Evolutionary conservation across 1,140 invertebrate genomes (phyloP).

Genomic region (Lethocerus indicus): DNA sequence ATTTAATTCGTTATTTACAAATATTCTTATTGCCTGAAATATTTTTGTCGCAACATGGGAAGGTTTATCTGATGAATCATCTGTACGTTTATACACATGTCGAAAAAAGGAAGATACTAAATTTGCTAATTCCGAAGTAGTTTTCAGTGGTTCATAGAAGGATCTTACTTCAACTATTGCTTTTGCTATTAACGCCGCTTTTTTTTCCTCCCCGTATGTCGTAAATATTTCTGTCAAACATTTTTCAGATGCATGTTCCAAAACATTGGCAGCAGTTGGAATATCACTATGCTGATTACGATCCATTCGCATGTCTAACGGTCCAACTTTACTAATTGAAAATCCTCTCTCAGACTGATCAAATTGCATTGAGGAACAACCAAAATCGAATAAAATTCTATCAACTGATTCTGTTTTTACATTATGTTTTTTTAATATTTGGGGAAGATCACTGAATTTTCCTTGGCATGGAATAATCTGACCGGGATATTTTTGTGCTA

Average conservation of each 20-base stretch:
- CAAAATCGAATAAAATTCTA: conserved; percentile 82
- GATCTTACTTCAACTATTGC: conserved; percentile 77
- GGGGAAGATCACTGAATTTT: conserved; percentile 70
- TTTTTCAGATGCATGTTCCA: conserved; percentile 57
- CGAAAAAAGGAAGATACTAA: no score
- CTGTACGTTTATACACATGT: no score
- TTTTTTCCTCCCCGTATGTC: conserved; percentile 81
- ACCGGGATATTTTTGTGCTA: conserved; percentile 44
- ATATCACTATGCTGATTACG: conserved; percentile 43
- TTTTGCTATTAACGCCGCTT: conserved; percentile 70
- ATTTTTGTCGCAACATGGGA: conserved; percentile 77
- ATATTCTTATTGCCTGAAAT: conserved; percentile 87
- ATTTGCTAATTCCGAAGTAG: conserved; percentile 67
- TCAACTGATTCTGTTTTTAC: conserved; percentile 52
- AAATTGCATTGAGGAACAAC: conserved; percentile 94
- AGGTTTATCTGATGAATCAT: conserved; percentile 49
- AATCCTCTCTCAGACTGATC: conserved; percentile 69
- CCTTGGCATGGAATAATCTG: conserved; percentile 62
- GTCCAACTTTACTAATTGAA: conserved; percentile 63
- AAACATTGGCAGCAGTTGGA: conserved; percentile 69
- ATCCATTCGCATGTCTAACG: conserved; percentile 94
- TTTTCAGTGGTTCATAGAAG: conserved; percentile 57
- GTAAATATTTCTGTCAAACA: conserved; percentile 72
- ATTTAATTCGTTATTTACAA: conserved; percentile 95
- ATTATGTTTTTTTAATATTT: conserved; percentile 38